Evolutionary conservation across 1,140 invertebrate species (phyloP), one percentile per base, ranked within the genome.

Genomic region (Berghia stephanieae): DNA sequence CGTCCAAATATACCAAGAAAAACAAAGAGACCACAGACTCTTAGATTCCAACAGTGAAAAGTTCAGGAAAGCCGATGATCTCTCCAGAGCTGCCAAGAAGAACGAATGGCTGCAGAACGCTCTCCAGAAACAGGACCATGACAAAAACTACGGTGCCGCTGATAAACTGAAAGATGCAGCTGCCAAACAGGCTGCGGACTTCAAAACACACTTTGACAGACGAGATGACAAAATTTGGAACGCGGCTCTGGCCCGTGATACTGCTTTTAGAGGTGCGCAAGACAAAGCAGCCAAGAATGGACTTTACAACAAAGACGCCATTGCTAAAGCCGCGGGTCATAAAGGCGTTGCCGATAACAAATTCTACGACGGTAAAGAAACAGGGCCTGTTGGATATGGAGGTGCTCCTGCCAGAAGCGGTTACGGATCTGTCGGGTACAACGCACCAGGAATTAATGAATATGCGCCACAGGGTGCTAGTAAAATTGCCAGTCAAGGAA

Each of bases 341-440:
- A 78, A 78, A 34, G 76, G 76, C 1, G 76, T 71, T 38, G 3
- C 13, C 40, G 76, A 70, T 57, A 43, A 71, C 49, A 71, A 71
- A 57, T 78, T 57, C 57, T 78, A 78, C 34, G 55, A 57, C 27
- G 76, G 69, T 18, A 42, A 24, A 34, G 24, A 27, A 27, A 44
- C 10, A 31, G 43, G 71, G 8, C 5, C 40, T 1, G 16, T 27
- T 31, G 69, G 69, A 2, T 49, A 18, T 3, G 46, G 46, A 1
- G 46, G 44, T 1, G n/a, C 27, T 5, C 46, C 34, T 13, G 18
- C 24, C 21, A 18, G 13, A 16, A 18, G 36, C 3, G 31, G 6
- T 44, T 42, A 36, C 21, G 36, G 43, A 34, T 21, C 4, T n/a
- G 73, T 55, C 16, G 57, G 66, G 18, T 31, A 36, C 4, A 57